Conservation (phyloP, 2,797 vertebrate species). For the Brachyalestes nurse region DNA sequence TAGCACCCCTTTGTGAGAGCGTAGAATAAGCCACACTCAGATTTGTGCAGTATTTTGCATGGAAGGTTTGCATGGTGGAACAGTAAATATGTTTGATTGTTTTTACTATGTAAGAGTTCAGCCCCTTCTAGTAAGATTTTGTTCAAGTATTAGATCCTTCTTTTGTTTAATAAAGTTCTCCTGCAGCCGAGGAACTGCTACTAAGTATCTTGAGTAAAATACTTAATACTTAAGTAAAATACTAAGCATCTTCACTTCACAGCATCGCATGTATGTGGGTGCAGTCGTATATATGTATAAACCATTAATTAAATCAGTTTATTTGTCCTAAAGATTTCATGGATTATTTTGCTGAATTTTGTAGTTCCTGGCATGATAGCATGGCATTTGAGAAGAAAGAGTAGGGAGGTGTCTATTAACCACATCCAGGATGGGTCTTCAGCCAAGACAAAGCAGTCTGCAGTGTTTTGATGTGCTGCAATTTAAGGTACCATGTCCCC, state of each 20-base stretch:
- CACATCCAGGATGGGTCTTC: background rate
- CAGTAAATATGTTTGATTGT: background rate
- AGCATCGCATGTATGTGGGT: background rate
- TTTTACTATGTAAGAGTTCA: background rate
- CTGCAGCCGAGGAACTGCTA: background rate
- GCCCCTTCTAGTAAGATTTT: background rate
- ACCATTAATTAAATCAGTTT: background rate
- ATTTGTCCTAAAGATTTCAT: background rate
- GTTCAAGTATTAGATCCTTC: background rate
- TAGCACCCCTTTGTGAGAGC: no score
- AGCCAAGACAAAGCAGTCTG: constrained; percentile 16
- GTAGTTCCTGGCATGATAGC: background rate
- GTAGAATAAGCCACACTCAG: no score
- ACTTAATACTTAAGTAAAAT: no score
- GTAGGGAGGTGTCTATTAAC: background rate
- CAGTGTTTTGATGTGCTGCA: constrained; percentile 35
- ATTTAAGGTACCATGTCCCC: constrained; percentile 25
- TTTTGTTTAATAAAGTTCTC: background rate
- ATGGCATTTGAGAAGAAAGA: constrained; percentile 3
- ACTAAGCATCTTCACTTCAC: background rate
- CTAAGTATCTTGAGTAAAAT: no score
- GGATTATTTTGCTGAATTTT: background rate
- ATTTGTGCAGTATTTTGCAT: no score
- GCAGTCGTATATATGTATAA: background rate
- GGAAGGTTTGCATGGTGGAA: background rate